phyloP scores from a whole-genome alignment of 2,888 invertebrate species.

The Tanypteryx hageni region DNA sequence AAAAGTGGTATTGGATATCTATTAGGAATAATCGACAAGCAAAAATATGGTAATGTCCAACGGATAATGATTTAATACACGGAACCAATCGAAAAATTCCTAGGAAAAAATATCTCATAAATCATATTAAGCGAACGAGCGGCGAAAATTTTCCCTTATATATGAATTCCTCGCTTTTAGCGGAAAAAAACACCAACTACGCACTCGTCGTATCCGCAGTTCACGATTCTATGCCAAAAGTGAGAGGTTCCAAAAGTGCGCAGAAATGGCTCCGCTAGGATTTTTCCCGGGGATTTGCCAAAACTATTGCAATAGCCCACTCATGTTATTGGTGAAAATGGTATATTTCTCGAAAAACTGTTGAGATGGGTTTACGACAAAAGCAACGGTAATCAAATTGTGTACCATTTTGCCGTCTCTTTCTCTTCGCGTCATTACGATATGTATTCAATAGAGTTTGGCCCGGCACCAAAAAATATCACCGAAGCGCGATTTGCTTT shows the following conservation, averaged over 20 bases:
- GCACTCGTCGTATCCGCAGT: background rate
- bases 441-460: background rate
- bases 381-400: background rate
- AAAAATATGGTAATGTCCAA: background rate
- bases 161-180: background rate
- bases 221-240: slow-evolving; percentile 14
- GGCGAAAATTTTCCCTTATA: background rate
- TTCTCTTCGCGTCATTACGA: background rate
- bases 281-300: background rate
- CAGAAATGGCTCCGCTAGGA: background rate
- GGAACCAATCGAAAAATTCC: background rate
- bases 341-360: background rate
- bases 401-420: background rate
- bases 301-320: background rate
- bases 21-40: too few species aligned
- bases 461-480: background rate
- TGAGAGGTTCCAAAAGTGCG: background rate
- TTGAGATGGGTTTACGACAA: slow-evolving; percentile 9
- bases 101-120: background rate
- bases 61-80: background rate
- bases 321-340: background rate
- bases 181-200: background rate
- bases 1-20: too few species aligned
- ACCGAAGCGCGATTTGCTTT: background rate
- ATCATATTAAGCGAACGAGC: background rate